phyloP scores from a whole-genome alignment of 2,797 vertebrate species.

The Falco columbarius region DNA sequence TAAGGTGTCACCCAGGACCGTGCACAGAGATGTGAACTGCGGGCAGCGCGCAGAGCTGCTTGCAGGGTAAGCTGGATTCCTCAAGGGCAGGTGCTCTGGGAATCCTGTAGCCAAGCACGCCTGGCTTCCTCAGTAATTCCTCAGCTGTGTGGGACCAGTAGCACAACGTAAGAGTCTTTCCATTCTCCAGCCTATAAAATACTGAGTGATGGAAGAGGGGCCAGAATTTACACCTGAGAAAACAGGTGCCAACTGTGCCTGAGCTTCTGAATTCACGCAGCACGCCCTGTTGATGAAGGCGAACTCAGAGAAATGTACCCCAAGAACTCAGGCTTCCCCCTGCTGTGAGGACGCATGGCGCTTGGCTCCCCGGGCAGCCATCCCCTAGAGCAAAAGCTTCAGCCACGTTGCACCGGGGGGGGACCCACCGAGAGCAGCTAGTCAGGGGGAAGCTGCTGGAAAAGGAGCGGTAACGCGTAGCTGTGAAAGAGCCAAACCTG shows the following conservation, averaged over 20 bases:
- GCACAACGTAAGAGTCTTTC: neutral
- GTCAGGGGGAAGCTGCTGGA: neutral
- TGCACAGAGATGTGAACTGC: neutral
- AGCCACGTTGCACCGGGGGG: neutral
- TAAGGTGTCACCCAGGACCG: neutral
- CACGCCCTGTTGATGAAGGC: fast-evolving
- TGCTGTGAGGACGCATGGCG: neutral
- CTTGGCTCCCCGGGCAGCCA: neutral
- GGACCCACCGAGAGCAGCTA: neutral
- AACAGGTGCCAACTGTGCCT: neutral
- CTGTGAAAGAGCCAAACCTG: neutral
- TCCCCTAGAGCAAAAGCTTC: neutral
- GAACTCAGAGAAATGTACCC: neutral
- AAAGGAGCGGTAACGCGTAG: neutral
- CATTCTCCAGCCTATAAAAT: neutral
- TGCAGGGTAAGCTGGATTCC: neutral
- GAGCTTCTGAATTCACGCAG: neutral
- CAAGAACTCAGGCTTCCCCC: neutral
- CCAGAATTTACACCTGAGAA: neutral
- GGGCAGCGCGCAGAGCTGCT: neutral
- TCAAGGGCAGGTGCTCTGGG: neutral
- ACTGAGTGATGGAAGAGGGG: neutral
- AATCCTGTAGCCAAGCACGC: neutral
- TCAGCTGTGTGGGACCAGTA: neutral
- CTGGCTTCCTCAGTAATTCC: neutral